Percentiles rank a stretch among this genome's conserved stretches.
These are phyloP conservation scores for Piscicola geometra DNA, from an alignment of 2,888 invertebrate genomes.

Conservation along the genomic window DNA sequence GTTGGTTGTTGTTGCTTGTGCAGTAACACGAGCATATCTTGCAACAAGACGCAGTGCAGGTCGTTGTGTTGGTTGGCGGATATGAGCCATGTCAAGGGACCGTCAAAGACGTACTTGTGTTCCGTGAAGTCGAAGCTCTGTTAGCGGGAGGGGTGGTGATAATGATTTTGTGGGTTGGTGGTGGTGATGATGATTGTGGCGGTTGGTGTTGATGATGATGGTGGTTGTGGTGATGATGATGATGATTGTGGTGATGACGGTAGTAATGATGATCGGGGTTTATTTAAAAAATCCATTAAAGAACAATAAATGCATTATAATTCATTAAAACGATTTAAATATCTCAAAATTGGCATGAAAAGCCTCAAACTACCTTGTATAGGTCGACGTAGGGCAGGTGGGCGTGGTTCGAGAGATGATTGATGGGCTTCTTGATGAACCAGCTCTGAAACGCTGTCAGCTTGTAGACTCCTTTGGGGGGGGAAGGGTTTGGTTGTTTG, in stretches of 20 bases:
- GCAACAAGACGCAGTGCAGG: conserved; percentile 75
- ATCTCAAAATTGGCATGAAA: too few relatives aligned
- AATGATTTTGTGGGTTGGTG: background rate
- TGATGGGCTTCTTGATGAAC: background rate
- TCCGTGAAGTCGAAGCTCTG: conserved; percentile 66
- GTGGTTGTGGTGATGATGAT: too few relatives aligned
- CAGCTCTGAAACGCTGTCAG: background rate
- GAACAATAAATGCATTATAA: too few relatives aligned
- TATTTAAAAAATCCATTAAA: too few relatives aligned
- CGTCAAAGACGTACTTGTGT: conserved; percentile 75
- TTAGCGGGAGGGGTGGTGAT: background rate
- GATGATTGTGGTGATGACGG: too few relatives aligned
- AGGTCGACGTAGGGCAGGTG: background rate
- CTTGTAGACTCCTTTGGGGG: background rate
- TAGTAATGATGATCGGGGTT: too few relatives aligned
- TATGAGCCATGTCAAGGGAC: conserved; percentile 74
- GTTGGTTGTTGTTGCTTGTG: conserved; percentile 64
- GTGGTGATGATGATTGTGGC: too few relatives aligned
- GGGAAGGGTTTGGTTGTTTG: too few relatives aligned
- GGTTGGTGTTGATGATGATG: too few relatives aligned
- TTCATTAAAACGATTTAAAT: too few relatives aligned
- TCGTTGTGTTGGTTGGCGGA: conserved; percentile 61
- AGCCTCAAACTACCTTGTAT: background rate
- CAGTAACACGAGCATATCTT: conserved; percentile 76
- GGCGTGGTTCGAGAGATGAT: background rate